A percentile compares a stretch with the other conserved stretches of the same genome.
Conservation (phyloP, 1,140 invertebrate genomes). For the Aplysia californica region DNA sequence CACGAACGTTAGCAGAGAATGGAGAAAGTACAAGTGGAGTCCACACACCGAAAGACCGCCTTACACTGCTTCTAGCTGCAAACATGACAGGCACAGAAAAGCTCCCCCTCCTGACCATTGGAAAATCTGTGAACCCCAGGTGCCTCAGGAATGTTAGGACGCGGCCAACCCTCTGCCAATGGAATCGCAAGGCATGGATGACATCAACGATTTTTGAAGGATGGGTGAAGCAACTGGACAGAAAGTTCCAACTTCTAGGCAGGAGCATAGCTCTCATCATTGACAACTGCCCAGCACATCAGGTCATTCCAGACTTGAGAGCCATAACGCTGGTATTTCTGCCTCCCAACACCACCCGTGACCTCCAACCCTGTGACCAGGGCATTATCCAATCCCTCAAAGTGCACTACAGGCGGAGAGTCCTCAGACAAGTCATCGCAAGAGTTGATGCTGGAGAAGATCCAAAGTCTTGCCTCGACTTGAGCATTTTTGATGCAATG, state of each 20-base stretch:
- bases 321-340: constrained; percentile 26
- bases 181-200: constrained; percentile 44
- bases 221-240: constrained; percentile 23
- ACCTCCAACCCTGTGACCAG: constrained; percentile 34
- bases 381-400: constrained; percentile 37
- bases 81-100: constrained; percentile 43
- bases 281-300: constrained; percentile 30
- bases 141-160: constrained; percentile 30
- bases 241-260: background rate
- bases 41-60: constrained; percentile 28
- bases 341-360: constrained; percentile 35
- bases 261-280: constrained; percentile 10
- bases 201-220: constrained; percentile 28
- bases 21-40: background rate
- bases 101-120: constrained; percentile 34
- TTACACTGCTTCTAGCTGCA: constrained; percentile 38
- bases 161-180: constrained; percentile 11
- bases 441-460: too few relatives aligned
- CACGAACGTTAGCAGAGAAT: background rate
- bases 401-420: constrained; percentile 4
- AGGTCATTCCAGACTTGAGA: background rate
- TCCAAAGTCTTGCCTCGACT: too few relatives aligned
- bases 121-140: constrained; percentile 30
- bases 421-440: background rate
- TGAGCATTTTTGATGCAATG: too few relatives aligned